Percentiles rank a stretch among this genome's conserved stretches.
phyloP scores from a whole-genome alignment of 2,888 invertebrate genomes.

The Cryptophagus acutangulus region DNA sequence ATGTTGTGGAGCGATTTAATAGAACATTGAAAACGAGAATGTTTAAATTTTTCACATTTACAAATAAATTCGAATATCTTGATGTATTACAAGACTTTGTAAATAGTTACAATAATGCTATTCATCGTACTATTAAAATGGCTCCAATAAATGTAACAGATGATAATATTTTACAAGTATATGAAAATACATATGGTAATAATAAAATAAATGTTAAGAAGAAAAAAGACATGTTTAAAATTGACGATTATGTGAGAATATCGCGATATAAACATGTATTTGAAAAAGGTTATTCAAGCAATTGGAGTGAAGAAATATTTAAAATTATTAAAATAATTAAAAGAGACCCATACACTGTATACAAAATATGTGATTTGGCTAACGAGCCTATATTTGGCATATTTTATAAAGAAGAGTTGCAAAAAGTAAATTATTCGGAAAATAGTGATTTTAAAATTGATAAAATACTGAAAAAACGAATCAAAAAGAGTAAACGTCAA shows the following conservation, averaged over 20 bases:
- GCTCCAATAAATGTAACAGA: too few relatives aligned
- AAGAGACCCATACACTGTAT: neutral
- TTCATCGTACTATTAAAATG: constrained; percentile 2
- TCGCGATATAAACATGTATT: neutral
- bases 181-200: neutral
- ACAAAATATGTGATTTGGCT: neutral
- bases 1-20: too few relatives aligned
- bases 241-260: constrained; percentile 1
- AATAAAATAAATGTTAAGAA: neutral
- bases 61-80: neutral
- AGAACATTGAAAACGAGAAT: constrained; percentile 1
- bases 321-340: neutral
- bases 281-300: too few relatives aligned
- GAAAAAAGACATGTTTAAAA: neutral
- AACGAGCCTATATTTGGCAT: neutral
- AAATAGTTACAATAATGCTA: too few relatives aligned
- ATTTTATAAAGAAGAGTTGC: neutral
- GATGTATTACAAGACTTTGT: too few relatives aligned
- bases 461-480: constrained; percentile 1
- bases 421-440: neutral
- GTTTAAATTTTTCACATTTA: constrained; percentile 2
- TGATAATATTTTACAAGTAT: too few relatives aligned
- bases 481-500: neutral
- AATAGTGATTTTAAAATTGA: neutral
- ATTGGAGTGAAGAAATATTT: too few relatives aligned